Conservation (phyloP, 2,113 vertebrate species). For the Oncorhynchus tshawytscha region DNA sequence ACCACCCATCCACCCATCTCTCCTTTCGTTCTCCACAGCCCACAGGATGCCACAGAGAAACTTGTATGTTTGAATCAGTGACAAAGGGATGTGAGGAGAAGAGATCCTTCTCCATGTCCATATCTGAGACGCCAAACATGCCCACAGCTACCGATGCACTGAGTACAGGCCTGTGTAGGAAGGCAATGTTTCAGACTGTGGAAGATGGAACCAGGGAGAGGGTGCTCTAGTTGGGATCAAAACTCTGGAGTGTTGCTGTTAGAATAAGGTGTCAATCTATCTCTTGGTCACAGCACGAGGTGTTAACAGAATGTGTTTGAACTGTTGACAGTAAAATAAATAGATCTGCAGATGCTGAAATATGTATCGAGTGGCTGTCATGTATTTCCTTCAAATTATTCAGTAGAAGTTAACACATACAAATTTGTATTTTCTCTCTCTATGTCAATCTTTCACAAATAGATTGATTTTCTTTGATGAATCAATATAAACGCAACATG, state of each 20-base stretch:
- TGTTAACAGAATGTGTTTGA: too few relatives aligned
- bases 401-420: too few relatives aligned
- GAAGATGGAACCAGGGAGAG: conserved; percentile 6
- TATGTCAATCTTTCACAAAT: too few relatives aligned
- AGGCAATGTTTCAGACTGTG: background rate
- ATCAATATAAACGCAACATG: too few relatives aligned
- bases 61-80: conserved; percentile 83
- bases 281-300: background rate
- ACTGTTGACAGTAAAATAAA: too few relatives aligned
- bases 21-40: conserved; percentile 31
- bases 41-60: conserved; percentile 71
- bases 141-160: conserved; percentile 80
- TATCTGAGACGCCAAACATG: conserved; percentile 78
- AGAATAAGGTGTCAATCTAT: background rate
- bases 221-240: background rate
- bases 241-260: background rate
- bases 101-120: conserved; percentile 75
- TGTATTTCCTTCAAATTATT: too few relatives aligned
- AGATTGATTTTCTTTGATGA: too few relatives aligned
- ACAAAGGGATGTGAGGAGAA: conserved; percentile 76
- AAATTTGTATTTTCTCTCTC: too few relatives aligned
- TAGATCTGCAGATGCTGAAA: too few relatives aligned
- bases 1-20: conserved; percentile 11
- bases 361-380: too few relatives aligned
- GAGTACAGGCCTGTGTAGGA: conserved; percentile 43